Evolutionary conservation across 2,797 vertebrate species (phyloP), one percentile per base, ranked within the genome.

Genomic region (Orientallactaga sibirica): DNA sequence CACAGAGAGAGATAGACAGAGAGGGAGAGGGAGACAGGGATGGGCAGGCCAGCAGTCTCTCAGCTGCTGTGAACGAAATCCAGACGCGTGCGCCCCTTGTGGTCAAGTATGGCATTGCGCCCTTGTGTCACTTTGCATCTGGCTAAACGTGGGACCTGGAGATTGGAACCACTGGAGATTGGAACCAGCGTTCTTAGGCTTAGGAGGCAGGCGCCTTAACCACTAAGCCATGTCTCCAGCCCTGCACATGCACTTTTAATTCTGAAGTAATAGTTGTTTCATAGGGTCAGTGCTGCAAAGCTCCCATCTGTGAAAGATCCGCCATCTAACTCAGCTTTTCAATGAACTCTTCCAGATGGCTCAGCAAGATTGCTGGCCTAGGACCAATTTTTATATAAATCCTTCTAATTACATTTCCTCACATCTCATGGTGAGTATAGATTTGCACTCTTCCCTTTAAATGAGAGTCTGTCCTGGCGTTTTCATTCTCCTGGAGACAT

Each of bases 311-410:
- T 83, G 37, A 64, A 76, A 41, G 43, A 7, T 43, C n/a, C 27
- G 18, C 62, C 80, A 25, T 73, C 88, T 68, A 58, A 74, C 86
- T 86, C 88, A 55, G 71, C 62, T 58, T 91, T 76, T 55, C 55
- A 24, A 29, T 92, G 77, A 55, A 83, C 94, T 86, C 41, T 89
- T 92, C 84, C 92, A 91, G 76, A 81, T 81, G 95, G 90, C 52
- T 90, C 74, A 25, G 20, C 68, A 33, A 2, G 33, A 66, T 33
- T 27, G 7, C 33, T 87, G 80, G 81, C 73, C 58, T 20, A 70
- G 48, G 48, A 91, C 64, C 84, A 86, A 81, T 77, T 90, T 94
- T 93, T 89, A 61, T 68, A 89, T 84, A 43, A 94, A 89, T 84
- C 71, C 70, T 37, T 87, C 74, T 91, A 83, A 94, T 90, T 94